Percentiles rank a stretch among this genome's conserved stretches.
Conservation (phyloP, 1,140 invertebrate species). For the Andricus grossulariae region DNA sequence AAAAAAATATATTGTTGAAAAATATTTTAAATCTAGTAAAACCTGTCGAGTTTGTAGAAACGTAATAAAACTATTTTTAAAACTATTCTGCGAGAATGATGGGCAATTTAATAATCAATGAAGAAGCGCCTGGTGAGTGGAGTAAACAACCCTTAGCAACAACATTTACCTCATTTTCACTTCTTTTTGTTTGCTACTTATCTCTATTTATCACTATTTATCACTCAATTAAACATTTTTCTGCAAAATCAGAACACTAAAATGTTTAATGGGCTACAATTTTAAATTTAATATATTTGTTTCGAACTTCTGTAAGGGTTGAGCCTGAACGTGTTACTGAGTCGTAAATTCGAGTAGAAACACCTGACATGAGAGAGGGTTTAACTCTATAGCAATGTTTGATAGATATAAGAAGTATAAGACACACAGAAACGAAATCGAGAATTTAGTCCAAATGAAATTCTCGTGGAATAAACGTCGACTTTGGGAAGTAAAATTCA, state of each 20-base stretch:
- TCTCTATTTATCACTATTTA: neutral
- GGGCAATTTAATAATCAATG: neutral
- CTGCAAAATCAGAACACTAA: neutral
- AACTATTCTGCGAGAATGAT: too few species aligned
- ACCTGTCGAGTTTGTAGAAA: too few species aligned
- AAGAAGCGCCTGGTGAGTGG: conserved; percentile 1
- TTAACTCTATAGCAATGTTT: neutral
- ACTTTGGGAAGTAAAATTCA: neutral
- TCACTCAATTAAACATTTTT: neutral
- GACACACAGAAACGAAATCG: neutral
- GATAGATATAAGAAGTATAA: conserved; percentile 3
- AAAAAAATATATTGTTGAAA: too few species aligned
- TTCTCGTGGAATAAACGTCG: neutral
- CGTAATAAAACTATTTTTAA: too few species aligned
- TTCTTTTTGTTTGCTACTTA: neutral
- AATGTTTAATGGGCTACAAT: too few species aligned
- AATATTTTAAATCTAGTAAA: too few species aligned
- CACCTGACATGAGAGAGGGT: neutral
- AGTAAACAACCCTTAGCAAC: conserved; percentile 64
- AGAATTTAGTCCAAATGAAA: conserved; percentile 13
- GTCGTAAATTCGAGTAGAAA: too few species aligned
- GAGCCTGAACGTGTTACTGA: too few species aligned
- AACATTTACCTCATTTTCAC: conserved; percentile 15
- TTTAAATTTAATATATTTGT: too few species aligned
- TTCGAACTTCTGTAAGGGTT: too few species aligned